Evolutionary conservation across 2,888 invertebrate species (phyloP), one percentile per base, ranked within the genome.

Genomic region (Metalampra italica): DNA sequence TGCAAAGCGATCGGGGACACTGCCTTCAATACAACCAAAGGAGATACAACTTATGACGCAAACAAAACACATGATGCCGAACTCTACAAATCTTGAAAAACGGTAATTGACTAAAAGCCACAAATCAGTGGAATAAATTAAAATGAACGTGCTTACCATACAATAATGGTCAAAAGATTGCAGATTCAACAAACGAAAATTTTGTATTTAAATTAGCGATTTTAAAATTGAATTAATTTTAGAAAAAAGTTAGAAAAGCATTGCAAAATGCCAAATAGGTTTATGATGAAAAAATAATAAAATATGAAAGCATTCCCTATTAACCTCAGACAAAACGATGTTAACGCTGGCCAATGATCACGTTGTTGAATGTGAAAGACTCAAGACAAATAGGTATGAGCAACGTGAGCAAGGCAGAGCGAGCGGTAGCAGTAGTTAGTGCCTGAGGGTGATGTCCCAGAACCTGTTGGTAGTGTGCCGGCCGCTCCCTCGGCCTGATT

Each of bases 1-100:
- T 89, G 88, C 89, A 89, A 89, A 90, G 89, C 89, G 76, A 82
- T 85, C 87, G 87, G 89, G 89, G 89, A 87, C 88, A 88, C 88
- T 89, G 89, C 88, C 87, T 89, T 87, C 87, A 88, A 82, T 85
- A 82, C 82, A 88, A 87, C 78, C 85, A 85, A 82, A 86, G 84
- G 87, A 87, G 86, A 81, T 80, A 66, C 66, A 66, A 32, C 64
- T 70, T 68, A 71, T 73, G 67, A 76, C 72, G 76, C 73, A 76
- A 82, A 83, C 59, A 71, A 77, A 79, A 65, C 66, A 78, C 75
- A 81, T 72, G 69, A 77, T 77, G 78, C 74, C 75, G 72, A 62
- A 71, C 63, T 66, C 80, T 83, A 78, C 74, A 53, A 73, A 70
- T 69, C 66, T 67, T 73, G 59, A 68, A 74, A 55, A 62, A 75